Evolutionary conservation across 2,888 invertebrate genomes (phyloP).

Genomic region (Drosophila neotestacea): DNA sequence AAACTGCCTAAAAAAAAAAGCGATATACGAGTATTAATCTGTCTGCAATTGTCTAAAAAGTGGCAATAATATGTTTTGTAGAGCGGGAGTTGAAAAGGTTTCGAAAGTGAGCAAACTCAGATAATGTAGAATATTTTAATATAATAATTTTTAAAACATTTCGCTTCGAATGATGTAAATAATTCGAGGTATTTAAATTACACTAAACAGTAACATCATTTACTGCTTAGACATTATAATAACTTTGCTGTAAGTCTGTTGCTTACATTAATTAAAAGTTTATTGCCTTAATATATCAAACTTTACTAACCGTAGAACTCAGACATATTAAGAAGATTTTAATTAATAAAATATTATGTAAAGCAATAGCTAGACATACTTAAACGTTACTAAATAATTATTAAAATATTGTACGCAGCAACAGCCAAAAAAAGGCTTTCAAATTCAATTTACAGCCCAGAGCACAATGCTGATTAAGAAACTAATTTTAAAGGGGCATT

Average conservation of each 20-base stretch:
- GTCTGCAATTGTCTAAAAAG: slow-evolving; percentile 9
- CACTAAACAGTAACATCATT: too few relatives aligned
- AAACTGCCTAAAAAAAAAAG: neutral
- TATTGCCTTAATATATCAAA: too few relatives aligned
- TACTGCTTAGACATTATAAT: too few relatives aligned
- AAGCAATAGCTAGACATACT: too few relatives aligned
- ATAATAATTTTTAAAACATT: too few relatives aligned
- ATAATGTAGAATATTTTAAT: neutral
- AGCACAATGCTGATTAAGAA: slow-evolving; percentile 63
- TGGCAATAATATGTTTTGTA: neutral
- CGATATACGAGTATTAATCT: neutral
- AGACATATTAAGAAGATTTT: too few relatives aligned
- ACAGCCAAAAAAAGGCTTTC: neutral
- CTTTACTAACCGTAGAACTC: too few relatives aligned
- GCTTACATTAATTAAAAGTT: too few relatives aligned
- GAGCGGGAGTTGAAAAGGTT: neutral
- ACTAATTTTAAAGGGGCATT: slow-evolving; percentile 31
- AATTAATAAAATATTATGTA: too few relatives aligned
- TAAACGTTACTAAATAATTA: neutral
- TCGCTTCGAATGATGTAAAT: too few relatives aligned
- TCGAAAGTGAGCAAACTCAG: neutral
- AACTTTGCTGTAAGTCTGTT: too few relatives aligned
- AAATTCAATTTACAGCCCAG: slow-evolving; percentile 14
- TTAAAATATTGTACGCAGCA: neutral
- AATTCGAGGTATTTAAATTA: too few relatives aligned